Percentiles rank a stretch among this genome's conserved stretches.
Conservation (phyloP, 1,140 invertebrate species). For the Onthophagus taurus region DNA sequence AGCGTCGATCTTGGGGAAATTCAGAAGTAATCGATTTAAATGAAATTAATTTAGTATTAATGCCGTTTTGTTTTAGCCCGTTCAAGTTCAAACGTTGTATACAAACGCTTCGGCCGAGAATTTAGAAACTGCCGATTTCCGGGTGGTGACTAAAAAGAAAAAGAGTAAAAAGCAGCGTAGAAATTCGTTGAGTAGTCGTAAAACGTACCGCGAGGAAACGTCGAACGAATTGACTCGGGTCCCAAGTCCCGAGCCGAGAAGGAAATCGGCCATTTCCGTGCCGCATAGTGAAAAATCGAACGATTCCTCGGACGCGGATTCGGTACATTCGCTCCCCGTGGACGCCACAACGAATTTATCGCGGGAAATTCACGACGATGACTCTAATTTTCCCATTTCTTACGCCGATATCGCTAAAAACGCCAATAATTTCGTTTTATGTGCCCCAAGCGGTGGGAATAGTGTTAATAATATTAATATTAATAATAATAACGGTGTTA, state of each 20-base stretch:
- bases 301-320: constrained; percentile 62
- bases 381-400: constrained; percentile 47
- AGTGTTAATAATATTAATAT: too few species aligned
- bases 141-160: constrained; percentile 63
- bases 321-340: constrained; percentile 61
- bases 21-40: constrained; percentile 41
- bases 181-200: constrained; percentile 31
- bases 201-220: constrained; percentile 14
- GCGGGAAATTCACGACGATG: constrained; percentile 21
- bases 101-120: constrained; percentile 36
- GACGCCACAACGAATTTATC: constrained; percentile 40
- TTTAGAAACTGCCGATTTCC: constrained; percentile 50
- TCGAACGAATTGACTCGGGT: constrained; percentile 16
- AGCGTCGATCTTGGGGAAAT: constrained; percentile 52
- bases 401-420: constrained; percentile 65
- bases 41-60: background rate
- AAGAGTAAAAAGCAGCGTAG: constrained; percentile 54
- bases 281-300: constrained; percentile 65
- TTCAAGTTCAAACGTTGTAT: constrained; percentile 18
- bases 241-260: constrained; percentile 25
- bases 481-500: constrained; percentile 12
- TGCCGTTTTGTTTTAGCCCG: background rate
- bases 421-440: constrained; percentile 18
- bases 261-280: constrained; percentile 49
- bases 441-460: too few species aligned